A percentile compares a stretch with the other conserved stretches of the same genome.
Evolutionary conservation across 1,140 invertebrate genomes (phyloP).

Genomic region (Macrotrachela quadricornifera): DNA sequence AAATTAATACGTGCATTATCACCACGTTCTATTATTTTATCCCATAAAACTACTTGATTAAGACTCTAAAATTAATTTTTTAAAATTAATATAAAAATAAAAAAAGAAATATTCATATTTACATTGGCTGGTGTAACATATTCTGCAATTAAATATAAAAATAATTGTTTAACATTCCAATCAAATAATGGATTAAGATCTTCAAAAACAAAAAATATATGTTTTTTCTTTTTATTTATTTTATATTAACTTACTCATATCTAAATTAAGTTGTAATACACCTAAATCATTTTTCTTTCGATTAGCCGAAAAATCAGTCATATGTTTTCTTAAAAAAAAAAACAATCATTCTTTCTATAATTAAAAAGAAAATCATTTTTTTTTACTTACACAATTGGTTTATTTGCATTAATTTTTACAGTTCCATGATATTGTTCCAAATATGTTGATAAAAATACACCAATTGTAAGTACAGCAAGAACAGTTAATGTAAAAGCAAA

Average conservation of each 20-base stretch:
- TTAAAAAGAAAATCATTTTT: too few species aligned
- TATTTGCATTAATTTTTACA: neutral
- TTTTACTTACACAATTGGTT: neutral
- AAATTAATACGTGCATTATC: slow-evolving; percentile 73
- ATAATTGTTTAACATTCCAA: slow-evolving; percentile 98
- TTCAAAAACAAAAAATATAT: slow-evolving; percentile 10
- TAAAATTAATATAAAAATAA: neutral
- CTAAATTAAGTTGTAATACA: slow-evolving; percentile 37
- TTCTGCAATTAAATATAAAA: slow-evolving; percentile 84
- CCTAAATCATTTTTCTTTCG: slow-evolving; percentile 84
- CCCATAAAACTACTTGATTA: slow-evolving; percentile 75
- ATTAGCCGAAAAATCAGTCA: slow-evolving; percentile 77
- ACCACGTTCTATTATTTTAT: slow-evolving; percentile 82
- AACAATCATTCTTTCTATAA: neutral
- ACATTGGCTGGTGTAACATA: slow-evolving; percentile 71
- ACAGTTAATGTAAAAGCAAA: slow-evolving; percentile 6
- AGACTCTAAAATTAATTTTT: slow-evolving; percentile 31
- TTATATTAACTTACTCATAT: neutral
- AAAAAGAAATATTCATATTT: slow-evolving; percentile 13
- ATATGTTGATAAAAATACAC: slow-evolving; percentile 2
- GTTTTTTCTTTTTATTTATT: too few species aligned
- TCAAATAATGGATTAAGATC: slow-evolving; percentile 75
- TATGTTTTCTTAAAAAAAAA: slow-evolving; percentile 45
- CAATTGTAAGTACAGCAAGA: neutral
- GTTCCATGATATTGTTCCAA: neutral